phyloP scores from a whole-genome alignment of 2,888 invertebrate genomes.

The Ptychoptera contaminata region DNA sequence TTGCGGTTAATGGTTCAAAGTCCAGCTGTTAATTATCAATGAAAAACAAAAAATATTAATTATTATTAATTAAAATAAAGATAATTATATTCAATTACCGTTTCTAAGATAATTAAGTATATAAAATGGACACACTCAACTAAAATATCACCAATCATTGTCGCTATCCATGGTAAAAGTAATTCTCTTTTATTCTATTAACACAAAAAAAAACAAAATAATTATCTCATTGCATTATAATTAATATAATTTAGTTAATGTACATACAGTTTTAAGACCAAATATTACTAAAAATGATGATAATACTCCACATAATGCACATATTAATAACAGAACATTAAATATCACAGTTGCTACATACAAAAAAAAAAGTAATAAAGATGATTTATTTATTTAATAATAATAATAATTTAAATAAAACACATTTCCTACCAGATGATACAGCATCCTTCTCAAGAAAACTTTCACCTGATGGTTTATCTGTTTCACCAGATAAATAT shows the following conservation, averaged over 20 bases:
- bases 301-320: constrained; percentile 50
- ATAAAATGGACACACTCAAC: constrained; percentile 50
- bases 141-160: constrained; percentile 45
- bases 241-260: constrained; percentile 3
- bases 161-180: constrained; percentile 58
- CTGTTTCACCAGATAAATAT: constrained; percentile 42
- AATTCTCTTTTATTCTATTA: constrained; percentile 49
- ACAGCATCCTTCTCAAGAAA: constrained; percentile 38
- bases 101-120: constrained; percentile 46
- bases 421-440: constrained; percentile 20
- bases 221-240: neutral
- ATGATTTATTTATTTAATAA: neutral
- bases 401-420: neutral
- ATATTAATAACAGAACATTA: constrained; percentile 47
- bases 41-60: constrained; percentile 7
- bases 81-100: constrained; percentile 34
- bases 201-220: constrained; percentile 7
- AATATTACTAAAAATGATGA: constrained; percentile 48
- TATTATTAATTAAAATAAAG: neutral
- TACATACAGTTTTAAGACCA: constrained; percentile 53
- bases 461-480: constrained; percentile 38
- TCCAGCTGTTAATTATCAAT: constrained; percentile 40
- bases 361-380: constrained; percentile 10
- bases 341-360: constrained; percentile 54
- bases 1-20: constrained; percentile 59